These are phyloP conservation scores for Triplophysa siluroides DNA, from an alignment of 2,113 vertebrate species.

Conservation along the genomic window DNA sequence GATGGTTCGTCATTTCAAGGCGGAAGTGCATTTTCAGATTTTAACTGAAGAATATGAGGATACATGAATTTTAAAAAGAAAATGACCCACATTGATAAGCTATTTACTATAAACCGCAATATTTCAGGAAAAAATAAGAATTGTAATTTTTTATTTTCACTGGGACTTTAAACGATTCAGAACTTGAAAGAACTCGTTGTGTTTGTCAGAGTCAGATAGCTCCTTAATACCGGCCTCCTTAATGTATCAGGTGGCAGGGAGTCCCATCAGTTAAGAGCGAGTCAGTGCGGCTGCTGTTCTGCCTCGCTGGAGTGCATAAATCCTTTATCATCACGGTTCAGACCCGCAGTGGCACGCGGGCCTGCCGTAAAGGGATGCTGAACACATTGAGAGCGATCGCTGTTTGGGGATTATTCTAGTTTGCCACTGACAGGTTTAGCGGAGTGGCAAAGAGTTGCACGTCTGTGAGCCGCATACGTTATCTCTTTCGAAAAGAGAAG, in stretches of 20 bases:
- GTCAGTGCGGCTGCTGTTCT: slow-evolving; percentile 58
- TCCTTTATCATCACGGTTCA: slow-evolving; percentile 33
- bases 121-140: too few relatives aligned
- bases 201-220: slow-evolving; percentile 34
- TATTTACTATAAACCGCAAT: too few relatives aligned
- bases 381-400: slow-evolving; percentile 45
- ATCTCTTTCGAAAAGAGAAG: slow-evolving; percentile 21
- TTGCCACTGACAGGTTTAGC: slow-evolving; percentile 34
- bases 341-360: slow-evolving; percentile 37
- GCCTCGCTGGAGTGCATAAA: slow-evolving; percentile 56
- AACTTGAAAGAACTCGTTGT: background rate
- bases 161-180: background rate
- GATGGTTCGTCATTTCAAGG: too few relatives aligned
- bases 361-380: slow-evolving; percentile 35
- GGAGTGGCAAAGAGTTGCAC: slow-evolving; percentile 41
- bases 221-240: slow-evolving; percentile 25
- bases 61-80: too few relatives aligned
- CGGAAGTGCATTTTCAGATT: too few relatives aligned
- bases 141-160: too few relatives aligned
- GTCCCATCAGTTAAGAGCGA: slow-evolving; percentile 52
- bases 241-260: slow-evolving; percentile 43
- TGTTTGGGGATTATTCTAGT: slow-evolving; percentile 19
- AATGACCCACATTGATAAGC: too few relatives aligned
- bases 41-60: too few relatives aligned
- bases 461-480: slow-evolving; percentile 14